phyloP scores from a whole-genome alignment of 92 coral and sea anemone species.

The Parazoanthus atlanticus region DNA sequence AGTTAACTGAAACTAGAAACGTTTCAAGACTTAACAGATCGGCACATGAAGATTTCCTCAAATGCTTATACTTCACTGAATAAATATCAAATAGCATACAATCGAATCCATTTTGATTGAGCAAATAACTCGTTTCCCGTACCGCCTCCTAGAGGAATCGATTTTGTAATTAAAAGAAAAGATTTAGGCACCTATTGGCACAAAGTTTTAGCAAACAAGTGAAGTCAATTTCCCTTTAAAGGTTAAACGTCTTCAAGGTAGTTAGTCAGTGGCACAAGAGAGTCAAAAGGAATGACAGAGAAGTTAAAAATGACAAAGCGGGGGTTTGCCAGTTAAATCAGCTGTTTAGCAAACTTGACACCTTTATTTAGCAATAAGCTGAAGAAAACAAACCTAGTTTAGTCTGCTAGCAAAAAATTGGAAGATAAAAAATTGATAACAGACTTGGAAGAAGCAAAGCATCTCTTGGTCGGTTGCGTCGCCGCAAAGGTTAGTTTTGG shows the following conservation, averaged over 20 bases:
- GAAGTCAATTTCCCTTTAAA: not conserved
- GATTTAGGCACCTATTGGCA: not conserved
- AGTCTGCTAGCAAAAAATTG: not conserved
- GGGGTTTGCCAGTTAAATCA: not conserved
- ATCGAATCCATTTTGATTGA: not conserved
- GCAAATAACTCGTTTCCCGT: not conserved
- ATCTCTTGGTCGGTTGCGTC: not conserved
- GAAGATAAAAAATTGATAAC: not conserved
- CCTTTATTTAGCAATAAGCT: not conserved
- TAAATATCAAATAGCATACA: not conserved
- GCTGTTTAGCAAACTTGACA: not conserved
- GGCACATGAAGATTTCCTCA: not conserved
- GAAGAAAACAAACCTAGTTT: not conserved
- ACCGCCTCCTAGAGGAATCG: not conserved
- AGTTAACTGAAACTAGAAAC: not conserved
- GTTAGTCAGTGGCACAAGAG: not conserved
- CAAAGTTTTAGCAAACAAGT: not conserved
- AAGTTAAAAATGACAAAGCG: not conserved
- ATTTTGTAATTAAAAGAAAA: not conserved
- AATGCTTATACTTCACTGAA: not conserved
- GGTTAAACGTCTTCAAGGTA: not conserved
- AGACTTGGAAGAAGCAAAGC: not conserved
- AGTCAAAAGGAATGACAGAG: too few species aligned
- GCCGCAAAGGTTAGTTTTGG: not conserved
- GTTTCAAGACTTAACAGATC: not conserved